Evolutionary conservation across 37 sponge, comb jelly and placozoan species (phyloP).

Genomic region (Bolinopsis microptera): DNA sequence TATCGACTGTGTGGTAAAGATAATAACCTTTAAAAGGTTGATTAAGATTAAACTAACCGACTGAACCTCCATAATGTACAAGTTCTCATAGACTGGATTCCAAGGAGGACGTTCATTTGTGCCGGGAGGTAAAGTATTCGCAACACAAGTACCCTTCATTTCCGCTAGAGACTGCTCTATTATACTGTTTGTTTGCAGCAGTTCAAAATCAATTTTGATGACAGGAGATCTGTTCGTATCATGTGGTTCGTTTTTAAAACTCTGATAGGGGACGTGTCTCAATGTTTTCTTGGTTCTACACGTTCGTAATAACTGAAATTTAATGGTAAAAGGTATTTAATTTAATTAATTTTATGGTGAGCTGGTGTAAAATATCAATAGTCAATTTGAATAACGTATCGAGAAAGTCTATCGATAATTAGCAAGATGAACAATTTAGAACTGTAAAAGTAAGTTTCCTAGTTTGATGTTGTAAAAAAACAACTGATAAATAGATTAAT

Average conservation of each 20-base stretch:
- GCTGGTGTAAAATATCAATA: too few species aligned
- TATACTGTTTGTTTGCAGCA: neutral
- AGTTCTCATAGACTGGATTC: constrained; percentile 13
- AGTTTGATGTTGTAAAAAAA: too few species aligned
- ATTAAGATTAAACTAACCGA: neutral
- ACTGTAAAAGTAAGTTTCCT: too few species aligned
- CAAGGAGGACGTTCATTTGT: neutral
- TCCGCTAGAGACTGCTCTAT: neutral
- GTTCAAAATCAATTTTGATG: neutral
- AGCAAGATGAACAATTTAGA: too few species aligned
- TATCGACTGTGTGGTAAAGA: too few species aligned
- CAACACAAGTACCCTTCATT: neutral
- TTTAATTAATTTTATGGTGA: too few species aligned
- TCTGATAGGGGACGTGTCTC: neutral
- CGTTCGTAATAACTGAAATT: neutral
- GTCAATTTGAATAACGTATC: too few species aligned
- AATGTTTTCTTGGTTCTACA: neutral
- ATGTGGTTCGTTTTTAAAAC: neutral
- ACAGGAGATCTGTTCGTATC: neutral
- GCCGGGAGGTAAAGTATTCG: neutral
- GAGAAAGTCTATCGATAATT: too few species aligned
- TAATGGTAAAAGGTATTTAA: too few species aligned
- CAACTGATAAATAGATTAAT: too few species aligned
- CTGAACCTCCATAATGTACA: neutral
- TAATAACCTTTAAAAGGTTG: too few species aligned